A percentile compares a stretch with the other conserved stretches of the same genome.
phyloP scores from a whole-genome alignment of 2,797 vertebrate genomes.

The Cheirogaleus major region DNA sequence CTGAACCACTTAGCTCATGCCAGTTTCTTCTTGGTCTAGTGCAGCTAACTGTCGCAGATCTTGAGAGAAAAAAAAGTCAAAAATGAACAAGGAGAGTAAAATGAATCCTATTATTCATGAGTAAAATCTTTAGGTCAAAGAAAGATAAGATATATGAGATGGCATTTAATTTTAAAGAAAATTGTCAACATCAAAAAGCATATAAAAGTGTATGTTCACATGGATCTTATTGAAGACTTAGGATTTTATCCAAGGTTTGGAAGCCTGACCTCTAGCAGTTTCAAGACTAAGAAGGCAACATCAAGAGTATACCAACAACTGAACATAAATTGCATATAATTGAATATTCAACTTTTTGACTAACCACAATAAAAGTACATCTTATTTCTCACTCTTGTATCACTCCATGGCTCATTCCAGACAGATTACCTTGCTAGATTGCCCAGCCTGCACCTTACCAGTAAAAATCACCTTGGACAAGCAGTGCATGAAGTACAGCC shows the following conservation, averaged over 20 bases:
- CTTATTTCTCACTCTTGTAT: background rate
- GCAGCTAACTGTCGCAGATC: background rate
- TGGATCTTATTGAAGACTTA: background rate
- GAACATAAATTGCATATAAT: background rate
- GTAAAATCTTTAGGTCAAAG: background rate
- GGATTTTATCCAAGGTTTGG: background rate
- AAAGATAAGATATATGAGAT: background rate
- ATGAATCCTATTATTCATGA: background rate
- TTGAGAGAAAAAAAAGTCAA: background rate
- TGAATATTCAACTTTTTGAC: background rate
- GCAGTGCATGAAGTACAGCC: background rate
- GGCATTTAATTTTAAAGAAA: conserved; percentile 32
- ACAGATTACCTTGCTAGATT: background rate
- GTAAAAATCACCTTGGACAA: background rate
- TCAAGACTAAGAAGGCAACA: background rate
- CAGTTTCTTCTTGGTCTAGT: background rate
- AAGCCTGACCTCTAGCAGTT: background rate
- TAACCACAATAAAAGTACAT: background rate
- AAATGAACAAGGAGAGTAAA: background rate
- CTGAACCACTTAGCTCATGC: background rate
- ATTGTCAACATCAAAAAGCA: background rate
- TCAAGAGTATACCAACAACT: background rate
- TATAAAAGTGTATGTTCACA: background rate
- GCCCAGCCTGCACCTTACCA: background rate
- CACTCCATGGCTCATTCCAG: background rate